phyloP scores from a whole-genome alignment of 2,888 invertebrate genomes.

The Tinea semifulvella region DNA sequence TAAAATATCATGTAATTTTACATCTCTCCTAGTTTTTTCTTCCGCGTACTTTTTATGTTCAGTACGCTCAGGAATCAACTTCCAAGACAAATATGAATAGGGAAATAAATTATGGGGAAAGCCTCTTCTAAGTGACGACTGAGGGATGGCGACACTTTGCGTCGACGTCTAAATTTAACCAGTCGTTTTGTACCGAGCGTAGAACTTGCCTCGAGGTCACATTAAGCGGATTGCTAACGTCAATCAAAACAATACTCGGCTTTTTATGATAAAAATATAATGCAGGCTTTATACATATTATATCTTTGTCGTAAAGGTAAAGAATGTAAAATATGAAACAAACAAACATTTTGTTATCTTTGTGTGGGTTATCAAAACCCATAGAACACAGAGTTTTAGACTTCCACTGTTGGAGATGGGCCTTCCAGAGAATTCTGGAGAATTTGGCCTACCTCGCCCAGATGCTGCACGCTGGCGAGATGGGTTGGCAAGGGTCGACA shows the following conservation, averaged over 20 bases:
- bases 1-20: constrained; percentile 38
- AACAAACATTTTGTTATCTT: too few relatives aligned
- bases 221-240: constrained; percentile 64
- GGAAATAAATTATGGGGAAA: constrained; percentile 63
- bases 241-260: constrained; percentile 62
- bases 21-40: constrained; percentile 27
- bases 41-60: constrained; percentile 18
- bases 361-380: too few relatives aligned
- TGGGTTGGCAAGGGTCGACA: too few relatives aligned
- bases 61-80: constrained; percentile 37
- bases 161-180: constrained; percentile 64
- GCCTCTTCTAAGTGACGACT: constrained; percentile 58
- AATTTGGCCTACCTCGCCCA: too few relatives aligned
- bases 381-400: too few relatives aligned
- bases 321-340: too few relatives aligned
- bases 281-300: background rate
- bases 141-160: constrained; percentile 63
- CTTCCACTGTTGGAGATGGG: too few relatives aligned
- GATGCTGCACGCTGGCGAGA: too few relatives aligned
- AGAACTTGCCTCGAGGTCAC: constrained; percentile 63
- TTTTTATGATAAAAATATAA: constrained; percentile 28
- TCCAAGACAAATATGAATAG: constrained; percentile 64
- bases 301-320: too few relatives aligned
- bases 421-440: too few relatives aligned
- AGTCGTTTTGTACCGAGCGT: constrained; percentile 53